Conservation (phyloP, 2,797 vertebrate species). For the Acipenser oxyrinchus region DNA sequence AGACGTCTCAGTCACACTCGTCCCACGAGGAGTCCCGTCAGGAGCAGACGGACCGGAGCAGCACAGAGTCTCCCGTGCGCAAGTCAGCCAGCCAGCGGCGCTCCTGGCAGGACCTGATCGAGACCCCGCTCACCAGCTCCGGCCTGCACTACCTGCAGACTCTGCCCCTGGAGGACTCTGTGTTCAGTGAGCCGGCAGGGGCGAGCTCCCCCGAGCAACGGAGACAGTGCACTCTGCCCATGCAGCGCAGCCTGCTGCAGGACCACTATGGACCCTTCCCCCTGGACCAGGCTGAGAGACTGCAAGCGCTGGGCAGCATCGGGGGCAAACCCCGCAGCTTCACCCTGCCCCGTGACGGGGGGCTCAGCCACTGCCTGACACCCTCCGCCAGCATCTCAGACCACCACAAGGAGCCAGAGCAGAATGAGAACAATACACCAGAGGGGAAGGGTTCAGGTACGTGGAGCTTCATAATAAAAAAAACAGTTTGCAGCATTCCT, state of each 20-base stretch:
- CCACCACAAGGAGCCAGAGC: slow-evolving; percentile 54
- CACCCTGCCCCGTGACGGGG: slow-evolving; percentile 88
- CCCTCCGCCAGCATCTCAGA: slow-evolving; percentile 67
- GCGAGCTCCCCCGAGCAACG: slow-evolving; percentile 81
- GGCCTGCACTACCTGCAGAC: slow-evolving; percentile 96
- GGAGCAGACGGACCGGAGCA: slow-evolving; percentile 73
- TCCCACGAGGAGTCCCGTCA: slow-evolving; percentile 93
- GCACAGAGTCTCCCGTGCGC: slow-evolving; percentile 77
- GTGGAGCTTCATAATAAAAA: background rate
- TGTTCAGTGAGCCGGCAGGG: slow-evolving; percentile 72
- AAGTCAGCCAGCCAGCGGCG: slow-evolving; percentile 90
- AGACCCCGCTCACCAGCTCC: slow-evolving; percentile 89
- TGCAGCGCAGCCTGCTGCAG: slow-evolving; percentile 79
- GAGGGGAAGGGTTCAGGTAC: slow-evolving; percentile 38
- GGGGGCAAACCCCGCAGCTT: slow-evolving; percentile 88
- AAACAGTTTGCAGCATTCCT: slow-evolving; percentile 22
- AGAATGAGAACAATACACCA: slow-evolving; percentile 60
- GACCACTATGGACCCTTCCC: slow-evolving; percentile 81
- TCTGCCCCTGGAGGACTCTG: slow-evolving; percentile 88
- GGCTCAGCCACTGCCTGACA: slow-evolving; percentile 79
- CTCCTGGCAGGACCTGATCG: slow-evolving; percentile 97
- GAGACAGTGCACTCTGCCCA: slow-evolving; percentile 86
- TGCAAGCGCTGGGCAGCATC: slow-evolving; percentile 54
- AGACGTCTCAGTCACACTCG: slow-evolving; percentile 92
- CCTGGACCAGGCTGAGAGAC: slow-evolving; percentile 66